These are phyloP conservation scores for Mormyrus proboscirostris DNA, from an alignment of 2,797 vertebrate genomes.

Conservation along the genomic window DNA sequence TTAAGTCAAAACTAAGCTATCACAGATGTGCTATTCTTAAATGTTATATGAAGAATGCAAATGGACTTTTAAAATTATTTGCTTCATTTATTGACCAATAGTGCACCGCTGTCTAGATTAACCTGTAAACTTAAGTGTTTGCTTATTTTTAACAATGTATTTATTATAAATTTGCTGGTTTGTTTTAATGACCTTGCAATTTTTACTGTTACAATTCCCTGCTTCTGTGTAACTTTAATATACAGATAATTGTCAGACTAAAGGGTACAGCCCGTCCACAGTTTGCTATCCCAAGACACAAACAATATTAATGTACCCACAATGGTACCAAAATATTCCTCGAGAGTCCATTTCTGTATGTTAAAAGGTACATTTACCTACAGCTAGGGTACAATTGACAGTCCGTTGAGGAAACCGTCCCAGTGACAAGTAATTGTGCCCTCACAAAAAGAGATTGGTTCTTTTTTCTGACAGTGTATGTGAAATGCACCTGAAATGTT, in stretches of 20 bases:
- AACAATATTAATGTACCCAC: not conserved
- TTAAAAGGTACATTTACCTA: not conserved
- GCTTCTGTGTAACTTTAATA: not conserved
- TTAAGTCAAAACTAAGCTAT: constrained; percentile 6
- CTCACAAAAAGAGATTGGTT: not conserved
- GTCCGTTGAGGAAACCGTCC: not conserved
- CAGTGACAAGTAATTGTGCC: not conserved
- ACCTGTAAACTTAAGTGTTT: not conserved
- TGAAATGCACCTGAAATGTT: not conserved
- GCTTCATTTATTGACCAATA: not conserved
- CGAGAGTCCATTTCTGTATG: not conserved
- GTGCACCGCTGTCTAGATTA: not conserved
- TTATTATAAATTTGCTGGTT: not conserved
- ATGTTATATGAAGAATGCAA: not conserved
- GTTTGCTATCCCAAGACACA: not conserved
- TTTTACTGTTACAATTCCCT: not conserved
- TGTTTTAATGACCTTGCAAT: not conserved
- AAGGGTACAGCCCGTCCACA: not conserved
- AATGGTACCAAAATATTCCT: not conserved
- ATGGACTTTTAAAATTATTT: not conserved
- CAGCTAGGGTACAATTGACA: not conserved
- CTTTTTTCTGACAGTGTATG: not conserved
- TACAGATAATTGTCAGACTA: not conserved
- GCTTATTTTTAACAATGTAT: not conserved
- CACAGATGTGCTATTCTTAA: not conserved